phyloP scores from a whole-genome alignment of 2,113 vertebrate genomes.

The Trochalopteron elliotii region DNA sequence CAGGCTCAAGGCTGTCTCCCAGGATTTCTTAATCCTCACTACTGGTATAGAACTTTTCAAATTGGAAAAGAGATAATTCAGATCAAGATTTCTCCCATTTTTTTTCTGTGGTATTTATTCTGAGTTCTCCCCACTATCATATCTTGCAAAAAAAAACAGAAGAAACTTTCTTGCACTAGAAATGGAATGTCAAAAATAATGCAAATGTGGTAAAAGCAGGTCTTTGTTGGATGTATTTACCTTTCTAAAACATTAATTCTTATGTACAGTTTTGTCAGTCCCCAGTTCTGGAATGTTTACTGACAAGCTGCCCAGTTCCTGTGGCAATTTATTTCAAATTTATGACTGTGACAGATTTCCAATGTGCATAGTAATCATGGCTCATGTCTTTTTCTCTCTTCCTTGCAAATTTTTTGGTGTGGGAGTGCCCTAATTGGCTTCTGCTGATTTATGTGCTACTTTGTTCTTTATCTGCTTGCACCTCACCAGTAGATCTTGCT shows the following conservation, averaged over 20 bases:
- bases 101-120: neutral
- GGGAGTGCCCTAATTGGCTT: constrained; percentile 47
- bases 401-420: neutral
- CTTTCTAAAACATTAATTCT: neutral
- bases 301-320: neutral
- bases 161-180: neutral
- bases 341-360: neutral
- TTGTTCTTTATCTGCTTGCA: constrained; percentile 81
- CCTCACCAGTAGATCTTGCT: constrained; percentile 55
- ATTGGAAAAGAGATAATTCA: neutral
- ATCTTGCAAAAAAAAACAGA: neutral
- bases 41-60: neutral
- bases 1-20: neutral
- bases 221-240: neutral
- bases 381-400: neutral
- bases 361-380: neutral
- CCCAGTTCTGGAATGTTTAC: neutral
- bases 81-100: neutral
- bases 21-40: neutral
- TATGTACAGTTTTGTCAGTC: neutral
- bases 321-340: neutral
- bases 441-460: constrained; percentile 75
- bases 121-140: neutral
- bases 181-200: neutral
- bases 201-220: neutral